A percentile compares a stretch with the other conserved stretches of the same genome.
phyloP scores from a whole-genome alignment of 2,797 vertebrate genomes.

The Sphaeramia orbicularis region DNA sequence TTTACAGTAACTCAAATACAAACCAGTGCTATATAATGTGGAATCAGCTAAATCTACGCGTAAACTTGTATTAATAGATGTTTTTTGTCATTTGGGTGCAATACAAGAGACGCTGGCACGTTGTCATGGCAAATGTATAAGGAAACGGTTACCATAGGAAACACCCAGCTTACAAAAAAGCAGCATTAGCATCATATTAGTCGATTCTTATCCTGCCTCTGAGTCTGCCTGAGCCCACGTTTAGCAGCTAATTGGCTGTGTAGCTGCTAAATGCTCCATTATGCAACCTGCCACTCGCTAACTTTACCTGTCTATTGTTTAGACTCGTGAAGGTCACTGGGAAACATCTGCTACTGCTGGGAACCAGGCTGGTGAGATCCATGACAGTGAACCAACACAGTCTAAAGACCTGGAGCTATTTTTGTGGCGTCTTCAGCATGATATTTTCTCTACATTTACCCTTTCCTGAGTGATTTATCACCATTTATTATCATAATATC shows the following conservation, averaged over 20 bases:
- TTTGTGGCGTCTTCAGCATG: not conserved
- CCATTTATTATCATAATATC: too few species aligned
- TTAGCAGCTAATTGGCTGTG: conserved; percentile 16
- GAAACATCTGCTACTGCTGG: not conserved
- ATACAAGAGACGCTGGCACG: not conserved
- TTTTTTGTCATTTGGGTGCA: not conserved
- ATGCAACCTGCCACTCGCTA: not conserved
- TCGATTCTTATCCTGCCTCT: conserved; percentile 5
- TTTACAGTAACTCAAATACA: too few species aligned
- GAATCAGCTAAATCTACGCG: too few species aligned
- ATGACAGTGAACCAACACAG: not conserved
- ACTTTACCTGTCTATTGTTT: not conserved
- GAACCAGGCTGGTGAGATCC: not conserved
- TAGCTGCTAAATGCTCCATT: not conserved
- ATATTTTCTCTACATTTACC: too few species aligned
- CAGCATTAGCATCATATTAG: not conserved
- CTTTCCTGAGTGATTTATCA: too few species aligned
- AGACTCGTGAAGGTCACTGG: not conserved
- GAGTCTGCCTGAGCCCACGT: too few species aligned
- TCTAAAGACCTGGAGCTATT: not conserved
- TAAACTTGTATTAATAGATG: too few species aligned
- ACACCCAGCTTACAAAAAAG: not conserved
- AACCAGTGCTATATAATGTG: too few species aligned
- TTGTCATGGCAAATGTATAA: not conserved
- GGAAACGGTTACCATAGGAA: not conserved